These are phyloP conservation scores for Lithobates sylvaticus DNA, from an alignment of 2,797 vertebrate species.

Conservation along the genomic window DNA sequence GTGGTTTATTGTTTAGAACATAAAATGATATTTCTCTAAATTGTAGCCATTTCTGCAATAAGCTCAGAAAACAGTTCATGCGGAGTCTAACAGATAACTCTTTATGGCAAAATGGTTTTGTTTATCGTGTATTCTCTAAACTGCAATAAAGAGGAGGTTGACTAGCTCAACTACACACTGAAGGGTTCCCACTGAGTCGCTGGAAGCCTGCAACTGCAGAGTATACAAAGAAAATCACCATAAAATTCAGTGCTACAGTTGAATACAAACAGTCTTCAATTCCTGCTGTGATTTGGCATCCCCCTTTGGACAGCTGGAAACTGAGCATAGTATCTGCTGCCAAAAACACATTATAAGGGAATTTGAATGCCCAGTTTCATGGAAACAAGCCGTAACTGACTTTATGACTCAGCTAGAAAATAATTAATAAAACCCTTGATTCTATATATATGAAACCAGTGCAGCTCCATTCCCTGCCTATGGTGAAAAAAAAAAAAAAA, in stretches of 20 bases:
- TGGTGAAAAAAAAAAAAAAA: conserved; percentile 62
- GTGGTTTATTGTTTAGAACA: not conserved
- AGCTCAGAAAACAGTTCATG: not conserved
- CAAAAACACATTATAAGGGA: conserved; percentile 83
- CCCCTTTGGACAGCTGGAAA: conserved; percentile 94
- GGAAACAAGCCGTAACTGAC: conserved; percentile 68
- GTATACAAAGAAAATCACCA: conserved; percentile 76
- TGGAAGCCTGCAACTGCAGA: conserved; percentile 85
- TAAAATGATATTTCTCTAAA: not conserved
- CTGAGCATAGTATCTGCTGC: conserved; percentile 83
- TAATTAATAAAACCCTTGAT: conserved; percentile 69
- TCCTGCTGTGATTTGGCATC: conserved; percentile 97
- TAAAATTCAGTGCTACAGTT: conserved; percentile 80
- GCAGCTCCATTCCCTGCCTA: conserved; percentile 56
- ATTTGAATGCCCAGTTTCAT: conserved; percentile 77
- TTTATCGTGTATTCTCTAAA: conserved; percentile 72
- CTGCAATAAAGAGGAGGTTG: conserved; percentile 80
- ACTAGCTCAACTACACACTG: conserved; percentile 85
- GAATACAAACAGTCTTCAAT: conserved; percentile 85
- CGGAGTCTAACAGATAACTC: not conserved
- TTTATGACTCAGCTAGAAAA: conserved; percentile 75
- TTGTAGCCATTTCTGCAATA: not conserved
- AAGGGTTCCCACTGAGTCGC: conserved; percentile 85
- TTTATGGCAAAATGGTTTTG: conserved; percentile 71
- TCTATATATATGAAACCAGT: conserved; percentile 65